These are phyloP conservation scores for Rhagonycha lutea DNA, from an alignment of 2,888 invertebrate genomes.

Conservation along the genomic window DNA sequence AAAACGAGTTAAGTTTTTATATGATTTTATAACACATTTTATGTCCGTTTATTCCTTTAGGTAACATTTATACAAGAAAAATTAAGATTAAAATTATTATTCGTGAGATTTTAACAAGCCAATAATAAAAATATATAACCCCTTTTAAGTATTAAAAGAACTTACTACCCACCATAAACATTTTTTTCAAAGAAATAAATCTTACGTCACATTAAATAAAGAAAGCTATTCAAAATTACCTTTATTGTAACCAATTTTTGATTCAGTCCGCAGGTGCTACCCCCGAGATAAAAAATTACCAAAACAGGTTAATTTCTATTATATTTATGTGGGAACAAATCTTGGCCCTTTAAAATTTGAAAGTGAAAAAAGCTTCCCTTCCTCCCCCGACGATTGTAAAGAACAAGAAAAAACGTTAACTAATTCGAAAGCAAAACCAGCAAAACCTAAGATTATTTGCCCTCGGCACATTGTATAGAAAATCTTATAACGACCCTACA, in stretches of 20 bases:
- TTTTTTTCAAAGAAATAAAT: background rate
- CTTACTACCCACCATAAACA: background rate
- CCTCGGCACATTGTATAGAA: background rate
- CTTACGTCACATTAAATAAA: background rate
- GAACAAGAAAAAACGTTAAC: constrained; percentile 4
- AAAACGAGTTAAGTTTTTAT: constrained; percentile 15
- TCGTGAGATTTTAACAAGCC: background rate
- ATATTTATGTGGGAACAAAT: constrained; percentile 47
- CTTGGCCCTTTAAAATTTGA: constrained; percentile 3
- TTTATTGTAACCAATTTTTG: constrained; percentile 11
- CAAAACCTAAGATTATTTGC: constrained; percentile 10
- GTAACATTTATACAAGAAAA: background rate
- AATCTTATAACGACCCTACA: background rate
- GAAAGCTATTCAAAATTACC: constrained; percentile 10
- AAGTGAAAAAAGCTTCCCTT: constrained; percentile 15
- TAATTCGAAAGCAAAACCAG: background rate
- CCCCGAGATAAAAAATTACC: constrained; percentile 25
- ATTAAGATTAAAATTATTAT: background rate
- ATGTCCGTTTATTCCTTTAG: background rate
- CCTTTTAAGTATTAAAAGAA: background rate
- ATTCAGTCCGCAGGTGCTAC: constrained; percentile 22
- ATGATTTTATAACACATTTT: constrained; percentile 5
- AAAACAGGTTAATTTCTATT: constrained; percentile 49
- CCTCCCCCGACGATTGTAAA: background rate
- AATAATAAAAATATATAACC: background rate